phyloP scores from a whole-genome alignment of 1,140 invertebrate species.

The Tribolium castaneum region DNA sequence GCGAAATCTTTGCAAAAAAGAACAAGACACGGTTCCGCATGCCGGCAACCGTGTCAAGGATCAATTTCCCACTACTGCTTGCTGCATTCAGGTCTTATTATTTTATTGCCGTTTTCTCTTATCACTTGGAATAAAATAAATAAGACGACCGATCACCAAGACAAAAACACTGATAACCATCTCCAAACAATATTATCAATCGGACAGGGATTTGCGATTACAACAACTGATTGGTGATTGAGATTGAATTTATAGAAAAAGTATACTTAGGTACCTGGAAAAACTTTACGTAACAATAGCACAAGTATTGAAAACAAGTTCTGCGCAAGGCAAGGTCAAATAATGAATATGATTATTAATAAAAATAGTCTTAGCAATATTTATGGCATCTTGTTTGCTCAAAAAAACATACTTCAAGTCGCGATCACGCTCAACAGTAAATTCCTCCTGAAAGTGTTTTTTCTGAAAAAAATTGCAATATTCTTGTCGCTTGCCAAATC shows the following conservation, averaged over 20 bases:
- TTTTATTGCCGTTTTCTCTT: conserved; percentile 8
- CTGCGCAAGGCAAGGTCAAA: conserved; percentile 32
- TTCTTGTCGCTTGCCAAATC: neutral
- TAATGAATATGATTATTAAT: conserved; percentile 26
- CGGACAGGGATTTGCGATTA: neutral
- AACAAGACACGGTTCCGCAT: conserved; percentile 34
- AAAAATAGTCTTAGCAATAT: conserved; percentile 29
- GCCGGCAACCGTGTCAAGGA: conserved; percentile 37
- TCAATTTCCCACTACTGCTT: conserved; percentile 14
- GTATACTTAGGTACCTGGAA: conserved; percentile 4
- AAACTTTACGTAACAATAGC: conserved; percentile 25
- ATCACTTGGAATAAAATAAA: neutral
- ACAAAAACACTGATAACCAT: neutral
- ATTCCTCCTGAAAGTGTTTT: neutral
- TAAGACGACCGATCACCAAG: neutral
- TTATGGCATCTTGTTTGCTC: conserved; percentile 15
- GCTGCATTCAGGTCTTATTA: neutral
- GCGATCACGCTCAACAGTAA: neutral
- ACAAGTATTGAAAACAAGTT: conserved; percentile 25
- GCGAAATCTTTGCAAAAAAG: conserved; percentile 21
- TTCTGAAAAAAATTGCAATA: neutral
- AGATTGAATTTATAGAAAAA: neutral
- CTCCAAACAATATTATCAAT: neutral
- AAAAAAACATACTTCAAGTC: neutral
- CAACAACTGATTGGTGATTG: neutral